Evolutionary conservation across 1,140 invertebrate species (phyloP).

Genomic region (Saccostrea echinata): DNA sequence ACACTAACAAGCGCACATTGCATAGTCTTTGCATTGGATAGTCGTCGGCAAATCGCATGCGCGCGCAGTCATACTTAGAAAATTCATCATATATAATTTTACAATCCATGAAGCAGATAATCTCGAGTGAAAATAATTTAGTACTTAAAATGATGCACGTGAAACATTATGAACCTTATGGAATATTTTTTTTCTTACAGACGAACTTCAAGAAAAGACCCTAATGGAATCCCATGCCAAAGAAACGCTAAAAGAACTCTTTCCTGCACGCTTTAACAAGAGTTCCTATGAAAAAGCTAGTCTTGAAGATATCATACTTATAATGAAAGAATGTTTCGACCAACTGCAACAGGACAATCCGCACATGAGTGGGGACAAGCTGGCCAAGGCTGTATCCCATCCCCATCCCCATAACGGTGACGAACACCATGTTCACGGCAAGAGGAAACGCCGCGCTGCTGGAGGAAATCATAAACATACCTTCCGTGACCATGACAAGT

Average conservation of each 20-base stretch:
- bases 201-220: slow-evolving; percentile 70
- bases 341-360: slow-evolving; percentile 48
- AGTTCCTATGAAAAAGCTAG: slow-evolving; percentile 59
- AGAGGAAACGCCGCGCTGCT: slow-evolving; percentile 53
- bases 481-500: slow-evolving; percentile 55
- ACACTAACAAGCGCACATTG: too few relatives aligned
- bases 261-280: slow-evolving; percentile 67
- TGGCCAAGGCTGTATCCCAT: slow-evolving; percentile 54
- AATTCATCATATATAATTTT: neutral
- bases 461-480: slow-evolving; percentile 65
- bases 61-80: neutral
- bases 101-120: neutral
- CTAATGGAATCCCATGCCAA: slow-evolving; percentile 65
- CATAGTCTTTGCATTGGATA: too few relatives aligned
- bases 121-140: too few relatives aligned
- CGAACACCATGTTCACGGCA: slow-evolving; percentile 52
- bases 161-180: neutral
- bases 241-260: slow-evolving; percentile 66
- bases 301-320: slow-evolving; percentile 63
- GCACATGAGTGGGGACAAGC: slow-evolving; percentile 29
- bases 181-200: slow-evolving; percentile 59
- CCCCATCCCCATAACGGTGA: slow-evolving; percentile 41
- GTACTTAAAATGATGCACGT: neutral
- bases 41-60: neutral
- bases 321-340: slow-evolving; percentile 58